Evolutionary conservation across 1,140 invertebrate genomes (phyloP), one percentile per base, ranked within the genome.

Genomic region (Caenorhabditis tropicalis): DNA sequence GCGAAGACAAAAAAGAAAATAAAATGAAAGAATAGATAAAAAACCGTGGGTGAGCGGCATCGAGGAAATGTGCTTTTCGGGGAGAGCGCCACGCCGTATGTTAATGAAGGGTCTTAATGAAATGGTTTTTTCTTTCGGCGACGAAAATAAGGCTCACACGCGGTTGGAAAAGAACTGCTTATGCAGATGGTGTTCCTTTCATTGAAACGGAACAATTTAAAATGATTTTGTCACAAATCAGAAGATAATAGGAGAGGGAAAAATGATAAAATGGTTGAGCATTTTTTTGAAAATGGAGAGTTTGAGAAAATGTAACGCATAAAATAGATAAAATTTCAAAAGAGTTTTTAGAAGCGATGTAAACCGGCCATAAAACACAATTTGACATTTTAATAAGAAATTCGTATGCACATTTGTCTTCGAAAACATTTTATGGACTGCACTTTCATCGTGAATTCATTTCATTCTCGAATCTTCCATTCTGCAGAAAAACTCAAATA

Each of bases 61-160:
- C n/a, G n/a, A n/a, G 65, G 31, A 43, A 74, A 74, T 39, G 33
- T 43, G 36, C 36, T 74, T 74, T 74, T 74, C 21, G 36, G 36
- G n/a, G n/a, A n/a, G 21, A 74, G 65, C 65, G 33, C 36, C 65
- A 74, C 36, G 65, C 65, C 65, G 65, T 74, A 74, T 74, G 65
- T 74, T 43, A 74, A 74, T 74, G 65, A 74, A 74, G 65, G 36
- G 65, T 74, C 65, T 74, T 74, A 74, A 74, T 74, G 65, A 74
- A 74, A 74, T 74, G 65, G 65, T 43, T 74, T 46, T 74, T 29
- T 58, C 19, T 21, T 65, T 24, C 4, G 21, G 33, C n/a, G 21
- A 74, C 65, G 36, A 74, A 74, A 74, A 74, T 74, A 74, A 74
- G 21, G 36, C 65, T 7, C 15, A 65, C 58, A 4, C 29, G 29